Base-by-base conservation (phyloP, 2,113 vertebrate genomes). In the Carassius carassius region DNA sequence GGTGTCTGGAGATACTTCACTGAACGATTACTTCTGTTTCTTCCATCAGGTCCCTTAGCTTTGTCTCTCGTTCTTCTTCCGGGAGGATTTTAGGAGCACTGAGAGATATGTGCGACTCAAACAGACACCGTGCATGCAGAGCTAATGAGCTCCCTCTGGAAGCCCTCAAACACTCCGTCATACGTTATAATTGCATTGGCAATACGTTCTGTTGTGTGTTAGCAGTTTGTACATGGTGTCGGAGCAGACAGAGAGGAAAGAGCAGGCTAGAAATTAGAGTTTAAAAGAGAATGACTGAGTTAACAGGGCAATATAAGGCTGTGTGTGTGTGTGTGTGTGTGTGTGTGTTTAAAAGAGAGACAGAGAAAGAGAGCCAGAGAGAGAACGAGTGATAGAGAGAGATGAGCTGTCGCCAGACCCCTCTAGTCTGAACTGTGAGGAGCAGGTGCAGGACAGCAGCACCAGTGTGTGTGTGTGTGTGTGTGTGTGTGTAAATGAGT, bases 61-160 rank as follows among this genome's bases (percentile, higher is more conserved):
- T 73, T 78, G 58, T 88, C 84, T 78, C 86, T 85, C 14, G 58
- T 85, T 62, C 47, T n/a, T 78, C 79, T 82, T 83, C 72, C 80
- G 19, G 70, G 75, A 77, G 81, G 81, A 84, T 78, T 77, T 75
- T 37, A 84, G 79, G 87, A 88, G 87, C 76, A 23, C n/a, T 21
- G 85, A 81, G 72, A 86, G 63, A 41, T 32, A 69, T 44, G 82
- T 63, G 87, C 49, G 78, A 82, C 85, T 88, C 67, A 62, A 80
- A 69, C 67, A 83, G 79, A 86, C 87, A 84, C 69, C 37, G 14
- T 49, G 70, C 49, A 78, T 25, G 67, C 81, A 69, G 41, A 9
- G 49, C 87, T 89, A 89, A 89, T 89, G 86, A 89, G 88, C 72
- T 89, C 88, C 86, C 86, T 73, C 86, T 87, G 88, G 88, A 87